Base-by-base conservation (phyloP, 1,140 invertebrate genomes). In the Limonius californicus region DNA sequence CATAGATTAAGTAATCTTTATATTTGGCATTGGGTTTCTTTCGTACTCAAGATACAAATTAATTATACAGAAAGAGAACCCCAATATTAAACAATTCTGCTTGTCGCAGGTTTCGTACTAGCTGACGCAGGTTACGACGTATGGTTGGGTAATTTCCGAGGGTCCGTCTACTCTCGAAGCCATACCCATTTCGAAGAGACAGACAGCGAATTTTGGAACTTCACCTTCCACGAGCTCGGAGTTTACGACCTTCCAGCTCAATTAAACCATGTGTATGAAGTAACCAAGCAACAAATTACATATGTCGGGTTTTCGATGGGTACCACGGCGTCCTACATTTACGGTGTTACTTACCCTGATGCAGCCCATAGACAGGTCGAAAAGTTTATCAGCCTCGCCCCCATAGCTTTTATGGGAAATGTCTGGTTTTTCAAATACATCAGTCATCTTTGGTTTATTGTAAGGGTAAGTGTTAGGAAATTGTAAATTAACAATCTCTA, bases 111-210 rank as follows among this genome's bases (percentile, higher is more conserved):
- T 3, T 88, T 85, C 66, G 74, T 86, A 30, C 74, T 89, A 6
- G 82, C 85, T 1, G 84, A 89, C 74, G 74, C 74, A 59, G 88
- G 88, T 21, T 91, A 84, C 66, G 89, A 91, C 69, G 88, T 91
- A 0, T 90, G 87, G 87, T 68, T 89, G 54, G 84, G 84, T 0
- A 89, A 90, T 69, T 75, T 77, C 8, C 77, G 88, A 55, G 87
- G 87, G 0, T 87, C 82, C 57, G 74, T 70, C 19, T 86, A 87
- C 68, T 83, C 82, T 0, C 73, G 69, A 12, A 73, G 72, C 14
- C 82, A 83, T 68, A 57, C 64, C 1, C 72, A 35, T 12, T 65
- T 80, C 6, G 71, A 75, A 16, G 55, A 71, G 19, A 75, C 69
- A 11, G 79, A 83, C 59, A 74, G 77, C 9, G 72, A 82, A 43